Evolutionary conservation across 2,797 vertebrate species (phyloP).

Genomic region (Clarias fuscus): DNA sequence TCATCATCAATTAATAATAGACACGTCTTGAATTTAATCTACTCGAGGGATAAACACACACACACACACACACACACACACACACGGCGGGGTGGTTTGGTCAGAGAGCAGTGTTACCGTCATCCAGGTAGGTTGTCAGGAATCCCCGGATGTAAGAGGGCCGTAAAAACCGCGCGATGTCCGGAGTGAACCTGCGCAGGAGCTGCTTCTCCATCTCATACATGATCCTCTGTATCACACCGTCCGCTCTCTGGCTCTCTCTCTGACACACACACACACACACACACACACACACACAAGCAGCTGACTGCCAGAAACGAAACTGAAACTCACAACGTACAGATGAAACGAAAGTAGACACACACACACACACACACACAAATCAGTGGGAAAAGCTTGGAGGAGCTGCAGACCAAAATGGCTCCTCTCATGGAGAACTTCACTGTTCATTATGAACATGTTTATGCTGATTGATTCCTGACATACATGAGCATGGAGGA

Average conservation of each 20-base stretch:
- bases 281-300: neutral
- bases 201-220: constrained; percentile 50
- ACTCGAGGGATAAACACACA: too few species aligned
- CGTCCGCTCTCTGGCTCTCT: neutral
- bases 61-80: too few species aligned
- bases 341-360: constrained; percentile 9
- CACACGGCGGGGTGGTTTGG: neutral
- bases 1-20: too few species aligned
- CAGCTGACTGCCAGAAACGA: constrained; percentile 21
- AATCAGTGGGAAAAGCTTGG: neutral
- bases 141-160: constrained; percentile 58
- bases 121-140: constrained; percentile 44
- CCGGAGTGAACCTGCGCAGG: constrained; percentile 5
- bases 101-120: constrained; percentile 27
- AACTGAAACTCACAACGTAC: neutral
- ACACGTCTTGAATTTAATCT: too few species aligned
- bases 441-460: too few species aligned
- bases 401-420: neutral
- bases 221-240: constrained; percentile 35
- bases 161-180: constrained; percentile 49
- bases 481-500: too few species aligned
- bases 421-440: too few species aligned
- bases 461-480: too few species aligned
- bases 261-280: neutral
- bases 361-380: too few species aligned